Evolutionary conservation across 2,113 vertebrate genomes (phyloP).

Genomic region (Chauna torquata): DNA sequence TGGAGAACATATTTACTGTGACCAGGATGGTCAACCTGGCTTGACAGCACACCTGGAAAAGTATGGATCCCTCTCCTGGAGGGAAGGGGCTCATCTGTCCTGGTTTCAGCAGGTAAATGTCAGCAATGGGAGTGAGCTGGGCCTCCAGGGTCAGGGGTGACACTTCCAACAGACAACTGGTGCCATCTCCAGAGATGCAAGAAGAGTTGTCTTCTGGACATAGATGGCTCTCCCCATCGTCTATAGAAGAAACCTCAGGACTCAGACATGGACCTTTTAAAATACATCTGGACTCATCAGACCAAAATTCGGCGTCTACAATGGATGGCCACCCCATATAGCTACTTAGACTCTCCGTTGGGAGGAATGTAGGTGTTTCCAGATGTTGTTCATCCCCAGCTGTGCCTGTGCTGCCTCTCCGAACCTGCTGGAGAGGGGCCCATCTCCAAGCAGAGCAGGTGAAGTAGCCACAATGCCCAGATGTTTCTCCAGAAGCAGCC

Average conservation of each 20-base stretch:
- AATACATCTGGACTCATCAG: not conserved
- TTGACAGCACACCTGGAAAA: not conserved
- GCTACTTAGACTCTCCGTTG: fast-evolving
- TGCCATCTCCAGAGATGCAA: not conserved
- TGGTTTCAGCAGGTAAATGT: not conserved
- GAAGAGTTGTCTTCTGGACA: not conserved
- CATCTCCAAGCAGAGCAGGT: not conserved
- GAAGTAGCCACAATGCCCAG: fast-evolving
- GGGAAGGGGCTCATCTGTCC: not conserved
- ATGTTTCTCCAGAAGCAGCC: not conserved
- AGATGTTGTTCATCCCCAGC: not conserved
- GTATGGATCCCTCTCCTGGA: not conserved
- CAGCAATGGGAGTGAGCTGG: not conserved
- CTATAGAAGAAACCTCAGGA: not conserved
- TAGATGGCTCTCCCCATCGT: not conserved
- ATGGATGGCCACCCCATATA: fast-evolving
- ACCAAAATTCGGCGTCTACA: not conserved
- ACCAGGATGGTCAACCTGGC: not conserved
- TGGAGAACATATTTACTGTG: not conserved
- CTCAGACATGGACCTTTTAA: not conserved
- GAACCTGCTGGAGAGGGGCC: not conserved
- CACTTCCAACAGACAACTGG: not conserved
- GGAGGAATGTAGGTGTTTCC: not conserved
- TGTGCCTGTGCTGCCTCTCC: not conserved
- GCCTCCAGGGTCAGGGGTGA: not conserved